Conservation (phyloP, 2,888 invertebrate genomes). For the Caenorhabditis auriculariae region DNA sequence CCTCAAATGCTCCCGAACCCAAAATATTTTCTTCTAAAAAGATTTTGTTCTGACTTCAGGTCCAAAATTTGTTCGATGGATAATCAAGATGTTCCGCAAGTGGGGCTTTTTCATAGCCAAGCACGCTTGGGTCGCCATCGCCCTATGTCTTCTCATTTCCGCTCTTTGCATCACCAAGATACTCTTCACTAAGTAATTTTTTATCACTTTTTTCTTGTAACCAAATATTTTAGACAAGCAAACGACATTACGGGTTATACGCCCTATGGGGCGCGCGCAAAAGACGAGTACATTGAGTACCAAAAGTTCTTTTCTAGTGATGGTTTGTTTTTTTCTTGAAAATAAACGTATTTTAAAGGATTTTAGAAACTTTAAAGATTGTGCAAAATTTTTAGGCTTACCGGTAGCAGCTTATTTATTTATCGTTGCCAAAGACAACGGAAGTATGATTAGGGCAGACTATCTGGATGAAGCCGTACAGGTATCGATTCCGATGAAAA, state of each 20-base stretch:
- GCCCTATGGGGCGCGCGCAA: slow-evolving; percentile 51
- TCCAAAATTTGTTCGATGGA: slow-evolving; percentile 56
- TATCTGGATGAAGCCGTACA: slow-evolving; percentile 55
- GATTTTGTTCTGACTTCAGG: slow-evolving; percentile 31
- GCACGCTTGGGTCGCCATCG: slow-evolving; percentile 57
- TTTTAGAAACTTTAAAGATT: neutral
- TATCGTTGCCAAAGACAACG: slow-evolving; percentile 57
- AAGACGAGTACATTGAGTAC: slow-evolving; percentile 46
- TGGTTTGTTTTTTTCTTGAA: too few relatives aligned
- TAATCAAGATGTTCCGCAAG: slow-evolving; percentile 53
- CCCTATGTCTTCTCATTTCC: slow-evolving; percentile 51
- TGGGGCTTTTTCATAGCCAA: slow-evolving; percentile 59
- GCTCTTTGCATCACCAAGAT: slow-evolving; percentile 47
- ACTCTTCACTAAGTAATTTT: slow-evolving; percentile 38
- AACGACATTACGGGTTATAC: slow-evolving; percentile 42
- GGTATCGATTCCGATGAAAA: too few relatives aligned
- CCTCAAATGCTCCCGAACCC: neutral
- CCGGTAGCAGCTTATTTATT: slow-evolving; percentile 54
- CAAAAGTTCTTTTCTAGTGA: slow-evolving; percentile 26
- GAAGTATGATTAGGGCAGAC: slow-evolving; percentile 54
- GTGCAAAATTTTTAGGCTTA: slow-evolving; percentile 13
- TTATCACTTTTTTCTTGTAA: neutral
- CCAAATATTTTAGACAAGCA: slow-evolving; percentile 13
- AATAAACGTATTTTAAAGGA: neutral
- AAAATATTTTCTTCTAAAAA: neutral